Evolutionary conservation across 2,113 vertebrate genomes (phyloP), one percentile per base, ranked within the genome.

Genomic region (Lophius piscatorius): DNA sequence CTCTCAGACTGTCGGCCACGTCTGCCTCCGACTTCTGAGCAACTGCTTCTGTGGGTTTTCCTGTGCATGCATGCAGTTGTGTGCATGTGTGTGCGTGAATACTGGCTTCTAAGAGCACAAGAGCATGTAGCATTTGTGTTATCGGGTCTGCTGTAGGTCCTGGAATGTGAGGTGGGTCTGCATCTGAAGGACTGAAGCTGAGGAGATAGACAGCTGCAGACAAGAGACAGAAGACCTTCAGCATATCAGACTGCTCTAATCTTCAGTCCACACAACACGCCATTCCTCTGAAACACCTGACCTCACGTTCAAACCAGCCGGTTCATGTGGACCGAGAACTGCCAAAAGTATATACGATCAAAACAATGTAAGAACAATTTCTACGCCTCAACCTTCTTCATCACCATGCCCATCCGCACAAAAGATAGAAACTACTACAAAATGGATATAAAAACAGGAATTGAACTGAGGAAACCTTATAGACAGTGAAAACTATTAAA

Each of bases 101-200:
- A 55, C 61, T 57, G 57, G 38, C 9, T 5, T 22, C 24, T 9
- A 21, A 51, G 40, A 34, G 55, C 29, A 11, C 48, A 20, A 38
- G 42, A 36, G 63, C 46, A 47, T 39, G 9, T 13, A 26, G 56
- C 44, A 47, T 55, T 54, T 66, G 57, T 59, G 67, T 73, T 85
- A 80, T 82, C 76, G 14, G 57, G 21, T 46, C 58, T 35, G 49
- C 42, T 41, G 38, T 45, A 14, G 39, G 56, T 49, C 67, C 64
- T 61, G 62, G 63, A 6, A 12, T n/a, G 61, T 8, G 29, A 31
- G 29, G 5, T 10, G 11, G 9, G 9, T 31, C 5, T 31, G 9
- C 5, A 31, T n/a, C n/a, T n/a, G n/a, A n/a, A n/a, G 24, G 1
- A 1, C 48, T 26, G 76, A 84, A 80, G 75, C 79, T 62, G 44